A percentile compares a stretch with the other conserved stretches of the same genome.
These are phyloP conservation scores for Tetragonisca angustula DNA, from an alignment of 2,888 invertebrate species.

Conservation along the genomic window DNA sequence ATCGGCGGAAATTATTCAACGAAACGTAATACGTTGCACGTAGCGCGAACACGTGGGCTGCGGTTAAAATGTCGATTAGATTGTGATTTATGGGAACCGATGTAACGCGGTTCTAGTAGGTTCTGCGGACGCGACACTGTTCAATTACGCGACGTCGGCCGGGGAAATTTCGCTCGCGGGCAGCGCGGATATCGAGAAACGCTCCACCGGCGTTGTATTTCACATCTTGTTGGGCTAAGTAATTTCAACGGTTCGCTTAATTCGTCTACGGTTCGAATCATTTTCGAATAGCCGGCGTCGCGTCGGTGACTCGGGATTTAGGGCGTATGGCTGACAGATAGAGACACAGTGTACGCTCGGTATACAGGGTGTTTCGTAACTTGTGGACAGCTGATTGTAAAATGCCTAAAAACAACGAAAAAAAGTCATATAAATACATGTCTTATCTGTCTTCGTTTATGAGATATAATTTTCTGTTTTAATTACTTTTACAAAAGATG, in stretches of 20 bases:
- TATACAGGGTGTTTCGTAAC: too few species aligned
- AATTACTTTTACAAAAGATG: too few species aligned
- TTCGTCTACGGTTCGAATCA: not conserved
- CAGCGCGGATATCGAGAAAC: conserved; percentile 2
- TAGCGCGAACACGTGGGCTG: conserved; percentile 33
- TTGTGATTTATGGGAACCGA: conserved; percentile 59
- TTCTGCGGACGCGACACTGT: conserved; percentile 39
- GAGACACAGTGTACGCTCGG: not conserved
- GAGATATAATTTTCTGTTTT: too few species aligned
- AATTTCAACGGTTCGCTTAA: conserved; percentile 21
- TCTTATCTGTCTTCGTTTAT: too few species aligned
- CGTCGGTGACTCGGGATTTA: not conserved
- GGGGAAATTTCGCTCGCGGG: conserved; percentile 39
- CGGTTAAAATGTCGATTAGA: conserved; percentile 65
- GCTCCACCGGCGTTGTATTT: not conserved
- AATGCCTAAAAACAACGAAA: too few species aligned
- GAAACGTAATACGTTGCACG: conserved; percentile 38
- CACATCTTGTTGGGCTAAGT: not conserved
- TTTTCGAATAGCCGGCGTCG: not conserved
- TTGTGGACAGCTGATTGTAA: too few species aligned
- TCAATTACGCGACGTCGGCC: conserved; percentile 45
- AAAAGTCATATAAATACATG: too few species aligned
- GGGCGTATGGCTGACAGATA: not conserved
- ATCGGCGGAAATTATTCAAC: conserved; percentile 55
- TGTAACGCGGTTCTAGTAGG: conserved; percentile 46